Base-by-base conservation (phyloP, 2,113 vertebrate genomes). In the Prunella fulvescens region DNA sequence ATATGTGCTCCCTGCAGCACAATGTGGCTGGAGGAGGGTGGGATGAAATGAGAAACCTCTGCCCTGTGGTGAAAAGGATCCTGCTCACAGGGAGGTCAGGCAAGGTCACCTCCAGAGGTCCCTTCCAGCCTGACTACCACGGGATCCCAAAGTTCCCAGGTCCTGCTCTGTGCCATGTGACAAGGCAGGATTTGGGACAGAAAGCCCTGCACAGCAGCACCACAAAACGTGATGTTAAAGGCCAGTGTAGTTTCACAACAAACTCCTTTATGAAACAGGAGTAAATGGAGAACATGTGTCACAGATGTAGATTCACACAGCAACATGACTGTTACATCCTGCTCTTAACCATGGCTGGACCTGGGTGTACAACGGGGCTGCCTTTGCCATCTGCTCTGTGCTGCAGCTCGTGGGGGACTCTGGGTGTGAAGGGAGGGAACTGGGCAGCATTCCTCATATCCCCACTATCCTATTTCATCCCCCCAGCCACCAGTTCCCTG, bases 401-500 rank as follows among this genome's bases (percentile, higher is more conserved):
- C 67, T 28, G 47, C 66, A 66, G 57, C 56, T 76, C 3, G 0
- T 17, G 48, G 70, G 57, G 57, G 18, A 10, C 33, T 72, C 58
- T 35, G 17, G n/a, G 33, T 22, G 1, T 0, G 50, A 14, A 39
- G 23, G 62, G 35, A 48, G 35, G 81, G 35, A 57, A 28, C 12
- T 0, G 15, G 40, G 53, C 33, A n/a, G n/a, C 22, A 2, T 29
- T 48, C 26, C 64, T 37, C 2, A 0, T 4, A 35, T 25, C n/a
- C 72, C 50, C 2, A 0, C 6, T 17, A 1, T 13, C 45, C 2
- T 0, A 37, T 31, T 28, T 33, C 47, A 4, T 14, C 5, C 16
- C 20, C 16, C 11, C 31, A 14, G 2, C 11, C 45, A 5, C 3
- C 23, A 3, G 10, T 0, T 64, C 72, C 51, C 48, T 33, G 67